A percentile compares a stretch with the other conserved stretches of the same genome.
These are phyloP conservation scores for Tragelaphus imberbis DNA, from an alignment of 2,113 vertebrate genomes.

Conservation along the genomic window DNA sequence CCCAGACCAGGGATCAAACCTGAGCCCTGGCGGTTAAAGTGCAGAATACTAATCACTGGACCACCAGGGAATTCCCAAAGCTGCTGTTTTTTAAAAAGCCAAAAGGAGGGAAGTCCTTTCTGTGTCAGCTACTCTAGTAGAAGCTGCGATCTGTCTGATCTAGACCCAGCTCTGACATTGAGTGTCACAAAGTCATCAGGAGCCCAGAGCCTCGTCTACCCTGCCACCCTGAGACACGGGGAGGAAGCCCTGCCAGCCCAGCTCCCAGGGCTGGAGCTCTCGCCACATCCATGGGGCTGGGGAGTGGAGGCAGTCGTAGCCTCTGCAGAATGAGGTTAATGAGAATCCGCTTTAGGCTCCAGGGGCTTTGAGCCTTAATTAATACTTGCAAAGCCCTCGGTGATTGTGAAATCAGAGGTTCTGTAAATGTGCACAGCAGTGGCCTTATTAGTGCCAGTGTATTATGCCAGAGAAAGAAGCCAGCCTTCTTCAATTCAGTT, in stretches of 20 bases:
- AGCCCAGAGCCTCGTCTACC: background rate
- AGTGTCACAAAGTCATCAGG: background rate
- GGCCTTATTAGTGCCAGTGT: background rate
- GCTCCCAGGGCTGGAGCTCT: background rate
- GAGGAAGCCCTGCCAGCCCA: background rate
- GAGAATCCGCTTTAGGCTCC: conserved; percentile 49
- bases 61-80: background rate
- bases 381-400: conserved; percentile 44
- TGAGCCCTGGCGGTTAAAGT: background rate
- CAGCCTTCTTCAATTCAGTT: background rate
- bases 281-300: background rate
- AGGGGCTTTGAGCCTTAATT: conserved; percentile 63
- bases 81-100: background rate
- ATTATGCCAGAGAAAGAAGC: background rate
- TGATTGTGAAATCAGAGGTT: conserved; percentile 46
- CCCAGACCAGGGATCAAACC: background rate
- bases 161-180: background rate
- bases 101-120: background rate
- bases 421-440: background rate
- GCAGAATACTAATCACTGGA: background rate
- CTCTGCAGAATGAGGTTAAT: conserved; percentile 60
- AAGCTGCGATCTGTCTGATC: background rate
- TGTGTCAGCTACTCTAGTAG: background rate
- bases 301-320: background rate
- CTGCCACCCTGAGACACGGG: background rate